These are phyloP conservation scores for Cepaea nemoralis DNA, from an alignment of 1,140 invertebrate genomes.

Conservation along the genomic window DNA sequence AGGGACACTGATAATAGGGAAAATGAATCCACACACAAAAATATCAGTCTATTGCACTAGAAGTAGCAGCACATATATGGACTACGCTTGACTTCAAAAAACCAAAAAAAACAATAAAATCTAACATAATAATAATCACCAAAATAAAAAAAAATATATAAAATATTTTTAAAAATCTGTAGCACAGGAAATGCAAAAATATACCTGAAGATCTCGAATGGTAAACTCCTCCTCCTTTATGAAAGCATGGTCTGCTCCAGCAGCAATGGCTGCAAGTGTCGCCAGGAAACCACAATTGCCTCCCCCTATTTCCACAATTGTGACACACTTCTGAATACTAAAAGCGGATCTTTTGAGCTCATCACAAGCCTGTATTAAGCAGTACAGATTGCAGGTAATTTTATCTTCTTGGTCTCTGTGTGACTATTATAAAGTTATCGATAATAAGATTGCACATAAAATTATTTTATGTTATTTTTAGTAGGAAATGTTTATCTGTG, in stretches of 20 bases:
- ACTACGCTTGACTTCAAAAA: no score
- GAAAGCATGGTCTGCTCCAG: conserved; percentile 24
- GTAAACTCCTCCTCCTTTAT: conserved; percentile 32
- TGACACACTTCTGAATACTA: conserved; percentile 31
- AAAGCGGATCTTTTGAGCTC: conserved; percentile 34
- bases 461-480: no score
- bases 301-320: conserved; percentile 31
- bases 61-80: no score
- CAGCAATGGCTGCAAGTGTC: conserved; percentile 22
- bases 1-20: no score
- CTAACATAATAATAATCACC: background rate
- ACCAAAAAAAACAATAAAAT: background rate
- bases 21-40: no score
- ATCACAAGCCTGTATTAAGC: conserved; percentile 37
- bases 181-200: background rate
- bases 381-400: no score
- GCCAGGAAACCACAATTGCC: conserved; percentile 37
- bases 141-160: no score
- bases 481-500: no score
- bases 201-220: conserved; percentile 32
- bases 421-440: no score
- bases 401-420: no score
- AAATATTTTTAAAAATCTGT: background rate
- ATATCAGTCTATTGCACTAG: no score
- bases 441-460: no score